Percentiles rank a stretch among this genome's conserved stretches.
Conservation (phyloP, 1,140 invertebrate species). For the Aphelenchoides fujianensis region DNA sequence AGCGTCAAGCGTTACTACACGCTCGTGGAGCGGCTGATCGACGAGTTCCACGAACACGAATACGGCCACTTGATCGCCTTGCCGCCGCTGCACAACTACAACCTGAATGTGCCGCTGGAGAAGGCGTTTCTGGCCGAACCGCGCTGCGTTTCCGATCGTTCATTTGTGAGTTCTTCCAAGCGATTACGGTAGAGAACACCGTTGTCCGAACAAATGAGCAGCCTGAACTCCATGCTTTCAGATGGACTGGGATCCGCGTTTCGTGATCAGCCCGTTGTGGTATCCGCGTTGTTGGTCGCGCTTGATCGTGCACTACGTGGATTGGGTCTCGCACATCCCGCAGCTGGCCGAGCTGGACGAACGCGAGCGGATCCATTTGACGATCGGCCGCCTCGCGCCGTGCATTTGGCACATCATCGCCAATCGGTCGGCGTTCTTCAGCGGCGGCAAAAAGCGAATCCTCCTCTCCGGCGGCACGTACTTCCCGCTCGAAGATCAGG, state of each 20-base stretch:
- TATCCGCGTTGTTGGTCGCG: constrained; percentile 18
- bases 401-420: constrained; percentile 10
- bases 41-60: background rate
- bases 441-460: background rate
- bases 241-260: constrained; percentile 6
- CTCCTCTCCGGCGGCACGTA: background rate
- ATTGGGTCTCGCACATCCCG: constrained; percentile 34
- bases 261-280: background rate
- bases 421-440: background rate
- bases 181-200: no score
- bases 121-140: constrained; percentile 4
- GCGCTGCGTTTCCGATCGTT: background rate
- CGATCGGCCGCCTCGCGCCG: constrained; percentile 5
- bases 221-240: background rate
- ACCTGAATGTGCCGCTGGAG: background rate
- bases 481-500: background rate
- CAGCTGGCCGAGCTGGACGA: background rate
- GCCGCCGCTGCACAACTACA: background rate
- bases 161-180: background rate
- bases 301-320: constrained; percentile 35
- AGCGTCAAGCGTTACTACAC: constrained; percentile 8
- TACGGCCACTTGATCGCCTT: background rate
- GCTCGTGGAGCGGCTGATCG: background rate
- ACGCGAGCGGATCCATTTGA: constrained; percentile 10
- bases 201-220: background rate